Conservation (phyloP, 1,140 invertebrate genomes). For the Trichonephila inaurata region DNA sequence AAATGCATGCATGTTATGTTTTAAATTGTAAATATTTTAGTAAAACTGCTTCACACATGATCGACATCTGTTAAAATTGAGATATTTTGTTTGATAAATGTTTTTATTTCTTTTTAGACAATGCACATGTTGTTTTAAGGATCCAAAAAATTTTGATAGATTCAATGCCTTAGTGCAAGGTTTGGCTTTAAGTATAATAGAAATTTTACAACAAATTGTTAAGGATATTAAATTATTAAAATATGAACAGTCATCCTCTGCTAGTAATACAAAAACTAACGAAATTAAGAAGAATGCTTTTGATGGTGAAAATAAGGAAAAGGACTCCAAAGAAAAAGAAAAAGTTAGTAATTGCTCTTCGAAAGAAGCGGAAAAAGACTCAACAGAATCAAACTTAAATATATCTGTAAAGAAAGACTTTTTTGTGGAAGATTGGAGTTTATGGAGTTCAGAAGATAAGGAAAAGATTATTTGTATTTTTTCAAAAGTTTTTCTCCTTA, state of each 20-base stretch:
- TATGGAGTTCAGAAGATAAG: constrained; percentile 88
- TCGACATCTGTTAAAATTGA: no score
- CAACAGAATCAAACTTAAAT: constrained; percentile 30
- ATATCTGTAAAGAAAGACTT: constrained; percentile 43
- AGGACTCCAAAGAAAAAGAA: constrained; percentile 69
- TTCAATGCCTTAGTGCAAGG: constrained; percentile 92
- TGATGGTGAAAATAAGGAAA: constrained; percentile 69
- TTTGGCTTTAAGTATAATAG: constrained; percentile 84
- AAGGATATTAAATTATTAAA: constrained; percentile 63
- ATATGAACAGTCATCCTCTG: constrained; percentile 2
- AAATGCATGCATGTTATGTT: no score
- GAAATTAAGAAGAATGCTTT: constrained; percentile 73
- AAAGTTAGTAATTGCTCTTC: constrained; percentile 48
- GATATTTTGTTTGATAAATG: not conserved
- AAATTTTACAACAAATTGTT: constrained; percentile 79
- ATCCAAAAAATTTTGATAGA: constrained; percentile 93
- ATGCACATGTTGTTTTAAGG: constrained; percentile 95
- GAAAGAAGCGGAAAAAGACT: constrained; percentile 72
- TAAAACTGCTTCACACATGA: no score
- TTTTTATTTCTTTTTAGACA: constrained; percentile 83
- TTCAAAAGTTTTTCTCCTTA: constrained; percentile 90
- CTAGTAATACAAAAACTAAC: constrained; percentile 7
- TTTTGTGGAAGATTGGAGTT: constrained; percentile 52
- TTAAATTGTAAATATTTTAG: no score
- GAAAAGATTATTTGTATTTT: constrained; percentile 89